A percentile compares a stretch with the other conserved stretches of the same genome.
These are phyloP conservation scores for Sphaerophoria rueppellii DNA, from an alignment of 2,888 invertebrate species.

Conservation along the genomic window DNA sequence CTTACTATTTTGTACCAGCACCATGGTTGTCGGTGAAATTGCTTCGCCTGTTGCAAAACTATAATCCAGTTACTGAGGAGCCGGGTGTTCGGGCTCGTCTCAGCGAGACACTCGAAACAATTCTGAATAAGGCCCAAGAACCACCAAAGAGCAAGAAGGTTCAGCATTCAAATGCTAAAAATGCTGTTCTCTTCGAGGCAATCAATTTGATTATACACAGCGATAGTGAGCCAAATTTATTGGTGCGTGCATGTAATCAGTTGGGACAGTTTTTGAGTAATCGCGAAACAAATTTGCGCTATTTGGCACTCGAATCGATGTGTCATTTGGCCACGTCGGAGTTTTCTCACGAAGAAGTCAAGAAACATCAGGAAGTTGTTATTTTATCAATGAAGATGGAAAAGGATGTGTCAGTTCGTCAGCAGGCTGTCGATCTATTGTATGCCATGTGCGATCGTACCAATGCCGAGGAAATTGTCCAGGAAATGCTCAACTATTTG, in stretches of 20 bases:
- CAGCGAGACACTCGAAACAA: conserved; percentile 98
- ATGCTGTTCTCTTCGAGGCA: conserved; percentile 99
- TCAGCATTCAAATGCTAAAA: conserved; percentile 99
- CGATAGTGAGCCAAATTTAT: conserved; percentile 97
- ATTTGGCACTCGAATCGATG: conserved; percentile 99
- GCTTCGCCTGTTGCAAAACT: conserved; percentile 97
- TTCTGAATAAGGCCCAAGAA: conserved; percentile 99
- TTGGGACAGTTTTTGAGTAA: conserved; percentile 98
- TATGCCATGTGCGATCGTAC: conserved; percentile 99
- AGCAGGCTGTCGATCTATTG: conserved; percentile 98
- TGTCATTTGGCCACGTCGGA: conserved; percentile 99
- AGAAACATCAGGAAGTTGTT: conserved; percentile 99
- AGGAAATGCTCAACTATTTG: conserved; percentile 99
- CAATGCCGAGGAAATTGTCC: conserved; percentile 99
- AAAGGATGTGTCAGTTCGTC: conserved; percentile 98
- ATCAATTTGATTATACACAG: conserved; percentile 99
- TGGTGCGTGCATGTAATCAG: conserved; percentile 99
- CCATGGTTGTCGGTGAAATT: conserved; percentile 99
- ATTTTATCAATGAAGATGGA: conserved; percentile 99
- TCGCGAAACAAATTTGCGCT: conserved; percentile 98
- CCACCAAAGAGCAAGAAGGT: conserved; percentile 99
- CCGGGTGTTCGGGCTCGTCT: conserved; percentile 97
- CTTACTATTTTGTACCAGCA: conserved; percentile 99
- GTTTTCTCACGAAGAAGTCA: conserved; percentile 99
- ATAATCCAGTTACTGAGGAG: conserved; percentile 98